Conservation (phyloP, 2,888 invertebrate genomes). For the Cheiracanthium punctorium region DNA sequence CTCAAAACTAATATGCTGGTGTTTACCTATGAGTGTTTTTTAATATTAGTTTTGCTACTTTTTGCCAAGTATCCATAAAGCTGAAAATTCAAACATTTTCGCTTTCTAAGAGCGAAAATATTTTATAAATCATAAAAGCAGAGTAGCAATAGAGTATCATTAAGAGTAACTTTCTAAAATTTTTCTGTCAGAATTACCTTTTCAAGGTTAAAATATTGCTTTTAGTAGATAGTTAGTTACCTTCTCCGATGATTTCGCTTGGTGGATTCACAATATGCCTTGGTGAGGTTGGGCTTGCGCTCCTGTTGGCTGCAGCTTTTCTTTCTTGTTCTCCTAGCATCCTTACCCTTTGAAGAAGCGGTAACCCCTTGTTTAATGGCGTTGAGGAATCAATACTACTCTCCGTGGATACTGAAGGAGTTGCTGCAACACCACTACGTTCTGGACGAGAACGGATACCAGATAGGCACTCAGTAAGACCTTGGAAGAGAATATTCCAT, state of each 20-base stretch:
- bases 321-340: constrained; percentile 90
- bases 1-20: no score
- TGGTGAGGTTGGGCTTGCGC: background rate
- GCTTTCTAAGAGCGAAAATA: no score
- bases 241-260: constrained; percentile 26
- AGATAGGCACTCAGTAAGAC: constrained; percentile 20
- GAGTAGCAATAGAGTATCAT: no score
- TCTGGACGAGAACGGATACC: constrained; percentile 32
- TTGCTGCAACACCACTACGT: background rate
- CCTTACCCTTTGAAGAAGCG: constrained; percentile 85
- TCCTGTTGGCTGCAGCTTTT: constrained; percentile 38
- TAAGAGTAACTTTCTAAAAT: no score
- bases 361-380: constrained; percentile 82
- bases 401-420: constrained; percentile 34
- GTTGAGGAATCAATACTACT: constrained; percentile 56
- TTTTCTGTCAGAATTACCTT: no score
- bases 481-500: constrained; percentile 16
- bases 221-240: background rate
- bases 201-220: no score
- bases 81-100: no score
- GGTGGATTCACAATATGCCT: background rate
- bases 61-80: no score
- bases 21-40: no score
- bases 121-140: no score
- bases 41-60: no score